Evolutionary conservation across 2,888 invertebrate genomes (phyloP).

Genomic region (Epistrophe eligans): DNA sequence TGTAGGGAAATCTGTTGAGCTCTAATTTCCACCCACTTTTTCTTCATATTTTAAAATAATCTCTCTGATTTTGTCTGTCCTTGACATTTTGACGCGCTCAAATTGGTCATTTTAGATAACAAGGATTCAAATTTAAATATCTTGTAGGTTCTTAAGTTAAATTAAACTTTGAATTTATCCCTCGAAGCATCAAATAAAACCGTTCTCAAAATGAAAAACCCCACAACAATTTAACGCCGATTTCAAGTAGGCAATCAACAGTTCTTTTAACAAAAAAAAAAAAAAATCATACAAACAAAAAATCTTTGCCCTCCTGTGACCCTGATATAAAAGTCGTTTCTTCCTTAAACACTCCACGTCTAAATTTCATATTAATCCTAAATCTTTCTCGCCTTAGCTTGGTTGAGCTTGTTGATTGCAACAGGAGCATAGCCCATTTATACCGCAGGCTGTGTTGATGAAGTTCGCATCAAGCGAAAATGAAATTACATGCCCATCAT

Average conservation of each 20-base stretch:
- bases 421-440: slow-evolving; percentile 9
- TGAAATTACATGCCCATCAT: slow-evolving; percentile 60
- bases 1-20: slow-evolving; percentile 17
- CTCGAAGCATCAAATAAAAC: not conserved
- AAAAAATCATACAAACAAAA: not conserved
- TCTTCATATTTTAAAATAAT: slow-evolving; percentile 17
- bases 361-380: slow-evolving; percentile 40
- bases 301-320: not conserved
- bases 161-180: slow-evolving; percentile 1
- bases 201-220: not conserved
- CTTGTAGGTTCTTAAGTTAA: not conserved
- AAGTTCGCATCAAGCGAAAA: slow-evolving; percentile 52
- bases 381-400: slow-evolving; percentile 40
- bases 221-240: not conserved
- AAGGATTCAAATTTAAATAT: slow-evolving; percentile 3
- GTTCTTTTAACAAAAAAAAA: not conserved
- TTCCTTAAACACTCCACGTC: slow-evolving; percentile 8
- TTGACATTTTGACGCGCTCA: slow-evolving; percentile 2
- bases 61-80: slow-evolving; percentile 1
- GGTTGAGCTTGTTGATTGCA: slow-evolving; percentile 9
- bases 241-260: slow-evolving; percentile 45
- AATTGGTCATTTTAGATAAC: slow-evolving; percentile 19
- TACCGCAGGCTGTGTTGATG: slow-evolving; percentile 61
- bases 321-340: slow-evolving; percentile 29
- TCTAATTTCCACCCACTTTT: slow-evolving; percentile 25